A percentile compares a stretch with the other conserved stretches of the same genome.
Evolutionary conservation across 2,888 invertebrate species (phyloP).

Genomic region (Rotaria macrura): DNA sequence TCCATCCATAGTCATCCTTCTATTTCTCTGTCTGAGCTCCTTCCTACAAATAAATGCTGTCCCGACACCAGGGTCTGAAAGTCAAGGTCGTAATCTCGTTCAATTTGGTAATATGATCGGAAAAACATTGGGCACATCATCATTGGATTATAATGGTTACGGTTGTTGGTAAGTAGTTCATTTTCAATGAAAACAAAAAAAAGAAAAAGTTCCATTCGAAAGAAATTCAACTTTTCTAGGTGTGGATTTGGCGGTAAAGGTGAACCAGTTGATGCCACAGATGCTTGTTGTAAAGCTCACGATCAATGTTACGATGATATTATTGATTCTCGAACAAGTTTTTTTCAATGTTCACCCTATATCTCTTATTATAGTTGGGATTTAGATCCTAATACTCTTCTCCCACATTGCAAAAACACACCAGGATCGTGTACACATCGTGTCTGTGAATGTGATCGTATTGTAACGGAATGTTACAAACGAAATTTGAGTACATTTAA

Average conservation of each 20-base stretch:
- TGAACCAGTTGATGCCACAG: constrained; percentile 23
- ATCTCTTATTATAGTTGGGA: constrained; percentile 19
- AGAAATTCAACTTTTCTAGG: too few species aligned
- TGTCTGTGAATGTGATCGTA: constrained; percentile 24
- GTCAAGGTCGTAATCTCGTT: constrained; percentile 21
- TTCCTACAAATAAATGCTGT: neutral
- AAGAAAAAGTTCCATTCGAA: neutral
- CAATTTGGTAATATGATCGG: constrained; percentile 26
- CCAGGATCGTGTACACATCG: constrained; percentile 1
- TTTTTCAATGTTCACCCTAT: neutral
- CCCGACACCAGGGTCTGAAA: neutral
- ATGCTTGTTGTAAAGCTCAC: constrained; percentile 30
- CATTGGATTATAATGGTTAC: constrained; percentile 21
- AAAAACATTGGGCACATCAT: neutral
- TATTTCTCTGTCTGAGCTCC: neutral
- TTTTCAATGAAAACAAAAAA: too few species aligned
- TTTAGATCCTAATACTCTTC: neutral
- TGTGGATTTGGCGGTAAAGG: constrained; percentile 27
- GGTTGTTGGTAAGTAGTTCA: constrained; percentile 6
- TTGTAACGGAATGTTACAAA: constrained; percentile 25
- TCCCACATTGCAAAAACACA: neutral
- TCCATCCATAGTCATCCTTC: neutral
- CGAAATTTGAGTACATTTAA: neutral
- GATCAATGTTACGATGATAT: constrained; percentile 24
- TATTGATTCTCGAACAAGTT: neutral